A percentile compares a stretch with the other conserved stretches of the same genome.
phyloP scores from a whole-genome alignment of 1,140 invertebrate species.

The Colletes gigas region DNA sequence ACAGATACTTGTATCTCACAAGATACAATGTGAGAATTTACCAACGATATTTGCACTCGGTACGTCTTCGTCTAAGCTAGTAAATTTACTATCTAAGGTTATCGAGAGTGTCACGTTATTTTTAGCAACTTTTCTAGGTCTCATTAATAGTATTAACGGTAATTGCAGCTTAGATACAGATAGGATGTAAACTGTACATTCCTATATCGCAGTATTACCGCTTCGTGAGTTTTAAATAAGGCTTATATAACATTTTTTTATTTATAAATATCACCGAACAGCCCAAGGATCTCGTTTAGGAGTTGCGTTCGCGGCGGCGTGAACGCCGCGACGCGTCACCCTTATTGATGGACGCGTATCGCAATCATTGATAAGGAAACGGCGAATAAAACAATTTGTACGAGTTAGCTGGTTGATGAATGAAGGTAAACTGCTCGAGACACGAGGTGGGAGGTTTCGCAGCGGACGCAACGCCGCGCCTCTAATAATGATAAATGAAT shows the following conservation, averaged over 20 bases:
- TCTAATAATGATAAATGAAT: constrained; percentile 81
- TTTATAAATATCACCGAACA: neutral
- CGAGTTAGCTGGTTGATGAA: constrained; percentile 43
- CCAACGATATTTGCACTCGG: too few relatives aligned
- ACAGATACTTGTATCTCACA: too few relatives aligned
- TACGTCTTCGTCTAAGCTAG: too few relatives aligned
- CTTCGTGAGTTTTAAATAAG: too few relatives aligned
- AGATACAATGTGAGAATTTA: too few relatives aligned
- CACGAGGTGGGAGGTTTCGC: constrained; percentile 52
- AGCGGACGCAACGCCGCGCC: constrained; percentile 50
- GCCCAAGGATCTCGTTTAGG: neutral
- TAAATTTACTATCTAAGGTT: too few relatives aligned
- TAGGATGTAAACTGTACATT: too few relatives aligned
- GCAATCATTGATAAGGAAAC: constrained; percentile 33
- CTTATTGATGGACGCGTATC: constrained; percentile 13
- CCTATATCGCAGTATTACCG: too few relatives aligned
- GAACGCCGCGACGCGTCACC: neutral
- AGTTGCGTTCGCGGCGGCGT: too few relatives aligned
- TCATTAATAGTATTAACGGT: too few relatives aligned
- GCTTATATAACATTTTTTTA: neutral
- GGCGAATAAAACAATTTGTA: constrained; percentile 47
- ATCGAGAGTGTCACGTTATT: too few relatives aligned
- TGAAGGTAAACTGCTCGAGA: constrained; percentile 60
- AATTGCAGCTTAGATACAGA: too few relatives aligned
- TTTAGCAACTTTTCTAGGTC: neutral